Evolutionary conservation across 2,797 vertebrate genomes (phyloP).

Genomic region (Sebastes flavidus): DNA sequence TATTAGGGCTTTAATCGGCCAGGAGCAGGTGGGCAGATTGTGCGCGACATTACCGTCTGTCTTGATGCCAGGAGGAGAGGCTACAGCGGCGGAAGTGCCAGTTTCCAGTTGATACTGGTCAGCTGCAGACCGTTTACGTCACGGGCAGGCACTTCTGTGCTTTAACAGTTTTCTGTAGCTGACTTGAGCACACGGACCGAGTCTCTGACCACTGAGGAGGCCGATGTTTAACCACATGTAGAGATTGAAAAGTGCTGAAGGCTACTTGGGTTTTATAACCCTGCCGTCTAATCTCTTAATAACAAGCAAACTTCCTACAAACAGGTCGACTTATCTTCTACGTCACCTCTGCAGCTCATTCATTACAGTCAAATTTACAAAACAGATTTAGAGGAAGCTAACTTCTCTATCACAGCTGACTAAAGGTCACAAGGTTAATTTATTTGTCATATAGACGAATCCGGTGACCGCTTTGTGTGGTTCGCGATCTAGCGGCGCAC

Average conservation of each 20-base stretch:
- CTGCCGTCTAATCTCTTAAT: background rate
- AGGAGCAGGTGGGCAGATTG: slow-evolving; percentile 71
- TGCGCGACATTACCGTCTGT: slow-evolving; percentile 57
- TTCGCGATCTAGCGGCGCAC: no score
- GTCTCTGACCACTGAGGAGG: background rate
- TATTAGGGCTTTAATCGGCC: slow-evolving; percentile 59
- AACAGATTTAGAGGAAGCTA: slow-evolving; percentile 11
- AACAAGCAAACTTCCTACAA: background rate
- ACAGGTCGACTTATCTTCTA: background rate
- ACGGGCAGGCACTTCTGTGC: background rate
- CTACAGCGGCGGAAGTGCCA: background rate
- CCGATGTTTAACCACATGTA: background rate
- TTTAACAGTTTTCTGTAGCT: background rate
- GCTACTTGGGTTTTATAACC: background rate
- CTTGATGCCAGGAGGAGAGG: slow-evolving; percentile 30
- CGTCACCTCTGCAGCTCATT: slow-evolving; percentile 7
- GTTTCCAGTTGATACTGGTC: slow-evolving; percentile 26
- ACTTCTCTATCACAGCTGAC: slow-evolving; percentile 5
- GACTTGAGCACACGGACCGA: background rate
- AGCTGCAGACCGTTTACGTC: slow-evolving; percentile 5
- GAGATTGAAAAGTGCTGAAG: background rate
- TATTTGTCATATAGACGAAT: background rate
- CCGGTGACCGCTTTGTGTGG: no score
- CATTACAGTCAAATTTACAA: slow-evolving; percentile 14
- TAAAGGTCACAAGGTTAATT: background rate